Evolutionary conservation across 1,140 invertebrate genomes (phyloP), one percentile per base, ranked within the genome.

Genomic region (Ylistrum balloti): DNA sequence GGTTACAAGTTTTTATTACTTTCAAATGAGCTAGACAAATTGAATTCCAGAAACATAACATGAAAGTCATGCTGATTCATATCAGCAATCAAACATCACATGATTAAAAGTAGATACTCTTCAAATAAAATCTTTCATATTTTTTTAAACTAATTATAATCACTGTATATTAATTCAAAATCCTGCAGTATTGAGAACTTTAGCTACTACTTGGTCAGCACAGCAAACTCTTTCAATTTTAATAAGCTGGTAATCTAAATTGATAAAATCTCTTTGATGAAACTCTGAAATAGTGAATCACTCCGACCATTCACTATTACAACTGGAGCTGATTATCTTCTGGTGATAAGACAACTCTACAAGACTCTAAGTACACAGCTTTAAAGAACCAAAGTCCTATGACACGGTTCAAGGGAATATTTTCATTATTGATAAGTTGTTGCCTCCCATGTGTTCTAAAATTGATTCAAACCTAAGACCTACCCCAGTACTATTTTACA

Each of bases 251-350:
- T 9, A 28, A 74, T 74, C 56, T 74, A 74, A 28, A 74, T 5
- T 74, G 56, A n/a, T 74, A 9, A 74, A n/a, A 74, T 74, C 56
- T 74, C 56, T 74, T 74, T 74, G 56, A 74, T 74, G 56, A 28
- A 74, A n/a, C 2, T 17, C 17, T 45, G 41, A 45, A 45, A 45
- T 74, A 74, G 56, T 74, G 56, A 74, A 74, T 74, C 56, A 56
- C 22, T 74, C 22, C 22, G 5, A 74, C 22, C 17, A 1, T 74
- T 74, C 13, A 38, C 56, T 74, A 74, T 74, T 7, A 74, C 56
- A 74, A 74, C n/a, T 28, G 28, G 56, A 74, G n/a, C n/a, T 74
- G 56, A 74, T 74, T 74, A 74, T 74, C 56, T 74, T 9, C n/a
- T n/a, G 11, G 22, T 28, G 56, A 74, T 74, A 74, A 74, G 56